A percentile compares a stretch with the other conserved stretches of the same genome.
These are phyloP conservation scores for Apomyelois bistriatella DNA, from an alignment of 2,888 invertebrate genomes.

Conservation along the genomic window DNA sequence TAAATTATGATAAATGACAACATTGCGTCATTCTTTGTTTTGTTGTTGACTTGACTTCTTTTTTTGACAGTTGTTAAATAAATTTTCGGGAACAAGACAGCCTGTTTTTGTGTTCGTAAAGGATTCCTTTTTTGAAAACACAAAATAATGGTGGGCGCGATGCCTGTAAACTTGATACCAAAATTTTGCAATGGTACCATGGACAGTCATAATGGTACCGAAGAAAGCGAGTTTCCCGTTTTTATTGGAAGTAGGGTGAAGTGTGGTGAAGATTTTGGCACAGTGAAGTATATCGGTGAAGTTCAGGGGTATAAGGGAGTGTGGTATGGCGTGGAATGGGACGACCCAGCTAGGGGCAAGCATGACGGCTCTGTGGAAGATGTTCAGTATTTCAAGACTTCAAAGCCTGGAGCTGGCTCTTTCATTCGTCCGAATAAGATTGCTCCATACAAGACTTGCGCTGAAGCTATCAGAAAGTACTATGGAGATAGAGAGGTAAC, in stretches of 20 bases:
- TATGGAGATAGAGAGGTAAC: slow-evolving; percentile 72
- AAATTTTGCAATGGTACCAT: slow-evolving; percentile 76
- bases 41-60: neutral
- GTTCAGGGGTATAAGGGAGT: slow-evolving; percentile 84
- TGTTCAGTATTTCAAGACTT: slow-evolving; percentile 88
- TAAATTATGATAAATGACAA: slow-evolving; percentile 14
- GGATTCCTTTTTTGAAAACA: slow-evolving; percentile 70
- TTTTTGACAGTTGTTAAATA: slow-evolving; percentile 33
- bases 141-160: slow-evolving; percentile 76
- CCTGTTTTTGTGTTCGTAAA: slow-evolving; percentile 69
- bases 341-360: slow-evolving; percentile 92
- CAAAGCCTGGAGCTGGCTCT: slow-evolving; percentile 90
- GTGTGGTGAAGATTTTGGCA: slow-evolving; percentile 66
- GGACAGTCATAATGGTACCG: slow-evolving; percentile 72
- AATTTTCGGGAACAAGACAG: slow-evolving; percentile 50
- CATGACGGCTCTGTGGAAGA: slow-evolving; percentile 94
- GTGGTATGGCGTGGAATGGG: slow-evolving; percentile 99
- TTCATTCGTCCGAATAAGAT: slow-evolving; percentile 92
- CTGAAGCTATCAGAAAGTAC: slow-evolving; percentile 83
- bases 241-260: slow-evolving; percentile 69
- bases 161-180: slow-evolving; percentile 77
- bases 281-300: slow-evolving; percentile 88
- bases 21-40: slow-evolving; percentile 6
- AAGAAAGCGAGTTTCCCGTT: slow-evolving; percentile 67
- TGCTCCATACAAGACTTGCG: slow-evolving; percentile 84